Base-by-base conservation (phyloP, 1,140 invertebrate species). In the Panonychus citri region DNA sequence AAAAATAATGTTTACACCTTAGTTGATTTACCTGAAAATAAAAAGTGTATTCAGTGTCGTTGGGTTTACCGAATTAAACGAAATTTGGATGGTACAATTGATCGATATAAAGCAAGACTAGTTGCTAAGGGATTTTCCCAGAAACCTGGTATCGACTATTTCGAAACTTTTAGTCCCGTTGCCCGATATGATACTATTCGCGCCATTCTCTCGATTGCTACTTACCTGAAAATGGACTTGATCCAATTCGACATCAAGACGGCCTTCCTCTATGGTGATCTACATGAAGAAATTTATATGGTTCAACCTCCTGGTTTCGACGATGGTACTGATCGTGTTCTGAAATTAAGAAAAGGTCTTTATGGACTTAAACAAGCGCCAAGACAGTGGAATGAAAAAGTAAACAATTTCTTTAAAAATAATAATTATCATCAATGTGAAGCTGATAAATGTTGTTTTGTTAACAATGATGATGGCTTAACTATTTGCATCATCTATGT, bases 291-390 rank as follows among this genome's bases (percentile, higher is more conserved):
- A 61, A 64, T 43, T 26, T 61, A 57, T 26, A 57, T 56, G 55
- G 30, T 13, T 8, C 50, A 28, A 54, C 55, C 55, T 17, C 42
- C n/a, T 19, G 56, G 56, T 3, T 56, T 26, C 40, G 46, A 56
- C 25, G 49, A 57, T 30, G 4, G 26, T 28, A 48, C 17, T 8
- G 61, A 64, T 42, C 24, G 62, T 53, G 53, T 64, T 3, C 54
- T 54, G 19, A 42, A 53, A 60, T 54, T 74, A 15, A 65, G 63
- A 26, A 70, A 68, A 60, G 65, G 64, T n/a, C 26, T 73, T 8
- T 73, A 73, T 58, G 68, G 67, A 4, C 55, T 73, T 10, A 70
- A 71, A 57, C 69, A 74, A 60, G 65, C 68, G 21, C 65, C 68
- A 24, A 60, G 66, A 30, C 62, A 60, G 15, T 73, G 69, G 69